Conservation (phyloP, 1,140 invertebrate genomes). For the Laodelphax striatellus region DNA sequence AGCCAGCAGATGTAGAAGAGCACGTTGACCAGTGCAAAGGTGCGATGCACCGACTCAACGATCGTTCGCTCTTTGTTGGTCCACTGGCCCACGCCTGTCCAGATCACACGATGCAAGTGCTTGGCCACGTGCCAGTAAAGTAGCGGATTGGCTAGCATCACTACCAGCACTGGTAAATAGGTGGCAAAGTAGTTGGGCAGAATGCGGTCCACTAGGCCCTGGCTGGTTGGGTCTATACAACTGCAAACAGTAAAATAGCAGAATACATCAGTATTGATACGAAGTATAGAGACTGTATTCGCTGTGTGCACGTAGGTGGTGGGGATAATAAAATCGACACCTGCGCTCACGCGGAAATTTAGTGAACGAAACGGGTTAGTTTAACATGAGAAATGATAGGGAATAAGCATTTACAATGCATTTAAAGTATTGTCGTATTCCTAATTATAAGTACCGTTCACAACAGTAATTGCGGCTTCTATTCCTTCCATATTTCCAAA, state of each 20-base stretch:
- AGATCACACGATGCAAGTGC: conserved; percentile 34
- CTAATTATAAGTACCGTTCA: too few relatives aligned
- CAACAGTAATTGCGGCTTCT: too few relatives aligned
- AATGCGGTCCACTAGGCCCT: conserved; percentile 47
- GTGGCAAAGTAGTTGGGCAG: conserved; percentile 67
- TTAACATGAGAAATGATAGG: too few relatives aligned
- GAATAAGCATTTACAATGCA: too few relatives aligned
- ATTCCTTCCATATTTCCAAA: too few relatives aligned
- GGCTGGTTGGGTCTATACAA: conserved; percentile 52
- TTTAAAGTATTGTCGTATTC: too few relatives aligned
- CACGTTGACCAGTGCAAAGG: conserved; percentile 62
- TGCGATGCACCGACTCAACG: conserved; percentile 52
- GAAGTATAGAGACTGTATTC: too few relatives aligned
- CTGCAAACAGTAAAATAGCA: conserved; percentile 38
- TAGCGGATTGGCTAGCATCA: conserved; percentile 65
- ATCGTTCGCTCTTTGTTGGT: conserved; percentile 58
- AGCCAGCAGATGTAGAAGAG: conserved; percentile 73
- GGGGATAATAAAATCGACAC: too few relatives aligned
- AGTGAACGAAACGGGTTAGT: too few relatives aligned
- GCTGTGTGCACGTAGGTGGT: too few relatives aligned
- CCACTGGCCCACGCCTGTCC: conserved; percentile 33
- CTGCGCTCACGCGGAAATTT: too few relatives aligned
- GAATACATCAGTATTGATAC: background rate
- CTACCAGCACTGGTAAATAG: conserved; percentile 54
- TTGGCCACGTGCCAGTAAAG: conserved; percentile 48